Conservation (phyloP, 92 coral and sea anemone genomes). For the Bergia sp. region DNA sequence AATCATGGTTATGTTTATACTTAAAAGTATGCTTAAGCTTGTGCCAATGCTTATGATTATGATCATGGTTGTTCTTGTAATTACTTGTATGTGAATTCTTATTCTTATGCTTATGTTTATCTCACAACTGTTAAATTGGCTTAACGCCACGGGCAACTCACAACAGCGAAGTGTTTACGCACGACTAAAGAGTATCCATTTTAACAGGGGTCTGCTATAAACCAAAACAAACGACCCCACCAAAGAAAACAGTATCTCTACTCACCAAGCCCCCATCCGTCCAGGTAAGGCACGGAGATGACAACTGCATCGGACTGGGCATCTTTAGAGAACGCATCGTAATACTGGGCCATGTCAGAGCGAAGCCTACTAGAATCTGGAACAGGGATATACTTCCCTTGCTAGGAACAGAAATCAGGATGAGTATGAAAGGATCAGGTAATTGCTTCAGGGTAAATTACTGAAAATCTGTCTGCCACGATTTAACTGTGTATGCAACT, state of each 20-base stretch:
- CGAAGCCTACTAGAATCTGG: conserved; percentile 45
- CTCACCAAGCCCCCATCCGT: conserved; percentile 66
- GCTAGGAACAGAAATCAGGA: conserved; percentile 7
- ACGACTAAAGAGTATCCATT: neutral
- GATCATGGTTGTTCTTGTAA: too few relatives aligned
- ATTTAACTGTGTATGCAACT: too few relatives aligned
- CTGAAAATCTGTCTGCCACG: too few relatives aligned
- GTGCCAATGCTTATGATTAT: too few relatives aligned
- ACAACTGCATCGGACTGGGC: conserved; percentile 29
- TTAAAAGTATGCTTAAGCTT: too few relatives aligned
- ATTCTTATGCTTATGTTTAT: too few relatives aligned
- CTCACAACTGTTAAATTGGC: too few relatives aligned
- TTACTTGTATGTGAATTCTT: too few relatives aligned
- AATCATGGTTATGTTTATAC: too few relatives aligned
- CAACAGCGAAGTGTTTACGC: too few relatives aligned
- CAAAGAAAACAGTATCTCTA: neutral
- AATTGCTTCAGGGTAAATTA: too few relatives aligned
- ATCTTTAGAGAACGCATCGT: conserved; percentile 48
- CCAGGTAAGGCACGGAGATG: conserved; percentile 65
- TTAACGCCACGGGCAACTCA: too few relatives aligned
- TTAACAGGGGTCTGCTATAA: neutral
- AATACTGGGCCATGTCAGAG: conserved; percentile 56
- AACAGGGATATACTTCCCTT: conserved; percentile 45
- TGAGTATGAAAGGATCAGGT: neutral
- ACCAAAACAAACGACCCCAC: neutral